Evolutionary conservation across 2,113 vertebrate genomes (phyloP).

Genomic region (Clinocottus analis): DNA sequence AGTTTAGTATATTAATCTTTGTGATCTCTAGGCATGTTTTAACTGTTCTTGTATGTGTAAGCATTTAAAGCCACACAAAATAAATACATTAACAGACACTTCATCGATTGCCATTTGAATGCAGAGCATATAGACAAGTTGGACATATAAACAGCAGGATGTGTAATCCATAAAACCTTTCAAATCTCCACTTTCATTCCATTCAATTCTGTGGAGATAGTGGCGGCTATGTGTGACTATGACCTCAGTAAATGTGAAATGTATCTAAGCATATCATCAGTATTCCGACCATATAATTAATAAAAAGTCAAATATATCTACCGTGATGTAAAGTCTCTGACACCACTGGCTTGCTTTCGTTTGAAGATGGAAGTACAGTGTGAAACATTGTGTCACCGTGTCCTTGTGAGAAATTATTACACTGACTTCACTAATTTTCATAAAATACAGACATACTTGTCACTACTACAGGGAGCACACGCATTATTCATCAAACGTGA

Average conservation of each 20-base stretch:
- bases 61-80: neutral
- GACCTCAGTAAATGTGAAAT: neutral
- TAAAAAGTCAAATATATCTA: neutral
- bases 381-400: conserved; percentile 1
- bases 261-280: neutral
- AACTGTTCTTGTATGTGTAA: too few species aligned
- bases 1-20: neutral
- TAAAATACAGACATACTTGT: conserved; percentile 34
- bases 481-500: conserved; percentile 1
- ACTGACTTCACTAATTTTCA: conserved; percentile 8
- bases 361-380: neutral
- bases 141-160: neutral
- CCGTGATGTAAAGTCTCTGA: neutral
- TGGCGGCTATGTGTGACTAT: neutral
- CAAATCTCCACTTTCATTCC: neutral
- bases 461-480: neutral
- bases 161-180: neutral
- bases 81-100: neutral
- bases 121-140: neutral
- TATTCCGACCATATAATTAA: neutral
- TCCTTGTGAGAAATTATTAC: conserved; percentile 2
- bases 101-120: neutral
- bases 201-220: too few species aligned
- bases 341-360: neutral
- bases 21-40: neutral